Evolutionary conservation across 2,113 vertebrate species (phyloP).

Genomic region (Solea senegalensis): DNA sequence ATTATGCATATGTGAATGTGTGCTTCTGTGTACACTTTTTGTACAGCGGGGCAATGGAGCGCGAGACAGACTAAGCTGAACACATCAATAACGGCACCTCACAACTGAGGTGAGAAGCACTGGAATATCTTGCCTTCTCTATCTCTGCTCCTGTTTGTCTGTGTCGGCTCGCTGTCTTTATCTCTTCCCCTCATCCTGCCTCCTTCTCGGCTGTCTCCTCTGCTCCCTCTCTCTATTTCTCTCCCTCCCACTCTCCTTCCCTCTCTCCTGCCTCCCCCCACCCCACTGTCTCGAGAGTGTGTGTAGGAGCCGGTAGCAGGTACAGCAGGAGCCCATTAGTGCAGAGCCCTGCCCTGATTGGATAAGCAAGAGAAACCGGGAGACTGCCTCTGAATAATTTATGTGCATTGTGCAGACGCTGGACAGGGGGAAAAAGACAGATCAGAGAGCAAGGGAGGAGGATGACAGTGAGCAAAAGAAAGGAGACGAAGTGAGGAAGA

Average conservation of each 20-base stretch:
- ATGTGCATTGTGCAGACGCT: slow-evolving; percentile 98
- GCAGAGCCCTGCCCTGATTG: slow-evolving; percentile 95
- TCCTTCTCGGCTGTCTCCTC: slow-evolving; percentile 58
- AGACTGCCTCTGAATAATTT: slow-evolving; percentile 99
- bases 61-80: slow-evolving; percentile 75
- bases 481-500: slow-evolving; percentile 61
- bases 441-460: slow-evolving; percentile 83
- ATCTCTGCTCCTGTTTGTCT: slow-evolving; percentile 65
- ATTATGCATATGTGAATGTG: slow-evolving; percentile 38
- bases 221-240: slow-evolving; percentile 54
- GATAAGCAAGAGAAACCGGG: slow-evolving; percentile 94
- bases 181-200: slow-evolving; percentile 66
- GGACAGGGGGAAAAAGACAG: slow-evolving; percentile 87
- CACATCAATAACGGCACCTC: slow-evolving; percentile 83
- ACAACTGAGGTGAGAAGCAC: slow-evolving; percentile 86
- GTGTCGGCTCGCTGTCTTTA: slow-evolving; percentile 67
- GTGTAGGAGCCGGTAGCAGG: slow-evolving; percentile 94
- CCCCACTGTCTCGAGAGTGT: slow-evolving; percentile 81
- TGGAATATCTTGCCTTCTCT: slow-evolving; percentile 65
- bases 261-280: slow-evolving; percentile 6
- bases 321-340: slow-evolving; percentile 98
- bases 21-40: slow-evolving; percentile 23
- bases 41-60: slow-evolving; percentile 76
- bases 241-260: slow-evolving; percentile 13
- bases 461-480: slow-evolving; percentile 67